A percentile compares a stretch with the other conserved stretches of the same genome.
phyloP scores from a whole-genome alignment of 2,888 invertebrate genomes.

The Tipula confusa region DNA sequence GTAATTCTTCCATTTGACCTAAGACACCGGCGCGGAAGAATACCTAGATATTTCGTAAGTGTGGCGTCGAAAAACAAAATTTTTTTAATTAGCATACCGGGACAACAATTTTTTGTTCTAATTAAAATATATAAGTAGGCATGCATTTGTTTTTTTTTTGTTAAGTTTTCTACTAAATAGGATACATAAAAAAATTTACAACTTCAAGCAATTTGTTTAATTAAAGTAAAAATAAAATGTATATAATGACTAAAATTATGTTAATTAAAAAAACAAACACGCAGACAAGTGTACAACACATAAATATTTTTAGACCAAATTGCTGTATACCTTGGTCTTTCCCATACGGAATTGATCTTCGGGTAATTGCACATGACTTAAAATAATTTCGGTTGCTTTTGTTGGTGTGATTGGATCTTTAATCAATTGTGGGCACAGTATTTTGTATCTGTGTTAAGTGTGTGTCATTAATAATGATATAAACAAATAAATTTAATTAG shows the following conservation, averaged over 20 bases:
- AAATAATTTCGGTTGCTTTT: conserved; percentile 77
- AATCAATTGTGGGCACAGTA: conserved; percentile 91
- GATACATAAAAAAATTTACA: background rate
- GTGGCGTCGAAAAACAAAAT: background rate
- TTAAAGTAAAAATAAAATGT: background rate
- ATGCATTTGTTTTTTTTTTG: no score
- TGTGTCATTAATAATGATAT: background rate
- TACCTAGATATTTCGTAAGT: conserved; percentile 61
- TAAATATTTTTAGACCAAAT: conserved; percentile 15
- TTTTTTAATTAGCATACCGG: conserved; percentile 1
- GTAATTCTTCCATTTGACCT: conserved; percentile 99
- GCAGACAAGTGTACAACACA: conserved; percentile 43
- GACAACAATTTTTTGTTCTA: background rate
- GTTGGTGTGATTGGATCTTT: conserved; percentile 67
- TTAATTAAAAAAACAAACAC: conserved; percentile 31
- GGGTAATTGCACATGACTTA: conserved; percentile 79
- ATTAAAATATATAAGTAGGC: background rate
- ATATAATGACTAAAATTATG: background rate
- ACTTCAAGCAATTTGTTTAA: background rate
- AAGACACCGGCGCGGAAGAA: conserved; percentile 99
- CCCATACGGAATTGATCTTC: conserved; percentile 92
- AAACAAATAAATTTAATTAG: background rate
- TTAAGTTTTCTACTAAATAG: background rate
- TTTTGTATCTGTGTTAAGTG: conserved; percentile 86
- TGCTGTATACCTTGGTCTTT: conserved; percentile 81